Conservation (phyloP, 2,888 invertebrate genomes). For the Spicauda simplicius region DNA sequence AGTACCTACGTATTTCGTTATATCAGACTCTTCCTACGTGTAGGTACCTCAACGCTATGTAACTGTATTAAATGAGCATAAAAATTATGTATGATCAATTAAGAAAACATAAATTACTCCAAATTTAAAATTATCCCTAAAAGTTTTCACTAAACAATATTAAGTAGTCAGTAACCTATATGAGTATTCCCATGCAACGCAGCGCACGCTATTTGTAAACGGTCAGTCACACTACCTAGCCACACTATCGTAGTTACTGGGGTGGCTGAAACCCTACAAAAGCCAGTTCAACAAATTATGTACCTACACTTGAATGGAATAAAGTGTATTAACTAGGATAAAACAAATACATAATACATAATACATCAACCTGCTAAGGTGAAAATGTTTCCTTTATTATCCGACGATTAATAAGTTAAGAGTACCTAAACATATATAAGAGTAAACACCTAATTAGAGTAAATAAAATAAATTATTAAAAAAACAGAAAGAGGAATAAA, state of each 20-base stretch:
- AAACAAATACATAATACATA: neutral
- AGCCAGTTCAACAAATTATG: neutral
- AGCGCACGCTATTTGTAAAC: neutral
- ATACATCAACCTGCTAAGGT: neutral
- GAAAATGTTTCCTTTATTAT: neutral
- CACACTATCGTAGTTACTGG: neutral
- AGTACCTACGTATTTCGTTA: too few relatives aligned
- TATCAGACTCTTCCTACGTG: too few relatives aligned
- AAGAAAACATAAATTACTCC: too few relatives aligned
- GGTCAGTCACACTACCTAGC: constrained; percentile 2
- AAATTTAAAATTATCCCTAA: neutral
- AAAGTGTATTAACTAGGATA: neutral
- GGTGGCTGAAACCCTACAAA: constrained; percentile 16
- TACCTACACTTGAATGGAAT: constrained; percentile 2
- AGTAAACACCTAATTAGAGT: too few relatives aligned
- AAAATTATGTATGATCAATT: too few relatives aligned
- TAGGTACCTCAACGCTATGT: too few relatives aligned
- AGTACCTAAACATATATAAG: too few relatives aligned
- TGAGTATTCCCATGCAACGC: neutral
- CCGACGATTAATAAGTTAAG: neutral
- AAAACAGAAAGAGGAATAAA: too few relatives aligned
- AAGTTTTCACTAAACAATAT: neutral
- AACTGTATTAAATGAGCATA: too few relatives aligned
- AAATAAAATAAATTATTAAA: too few relatives aligned
- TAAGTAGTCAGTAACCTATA: neutral